Percentiles rank a stretch among this genome's conserved stretches.
Evolutionary conservation across 2,888 invertebrate genomes (phyloP).

Genomic region (Druceiella hillmani): DNA sequence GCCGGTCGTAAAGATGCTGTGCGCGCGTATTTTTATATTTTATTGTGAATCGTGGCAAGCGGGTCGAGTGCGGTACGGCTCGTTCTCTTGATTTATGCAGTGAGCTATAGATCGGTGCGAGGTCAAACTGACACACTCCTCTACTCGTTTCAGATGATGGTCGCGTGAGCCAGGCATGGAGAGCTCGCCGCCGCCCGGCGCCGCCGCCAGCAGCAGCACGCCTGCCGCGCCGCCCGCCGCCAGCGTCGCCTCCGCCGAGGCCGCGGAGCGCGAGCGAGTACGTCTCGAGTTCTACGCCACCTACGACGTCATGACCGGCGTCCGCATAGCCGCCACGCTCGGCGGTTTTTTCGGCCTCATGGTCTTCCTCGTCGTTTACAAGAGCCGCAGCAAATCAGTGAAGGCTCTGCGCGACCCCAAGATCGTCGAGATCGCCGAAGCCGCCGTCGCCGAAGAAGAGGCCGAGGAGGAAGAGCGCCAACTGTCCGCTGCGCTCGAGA

Average conservation of each 20-base stretch:
- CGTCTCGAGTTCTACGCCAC: slow-evolving; percentile 82
- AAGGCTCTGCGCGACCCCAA: slow-evolving; percentile 74
- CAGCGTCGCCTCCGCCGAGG: slow-evolving; percentile 35
- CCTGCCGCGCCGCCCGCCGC: slow-evolving; percentile 27
- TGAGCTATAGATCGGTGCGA: no score
- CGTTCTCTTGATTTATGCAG: no score
- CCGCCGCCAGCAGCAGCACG: not conserved
- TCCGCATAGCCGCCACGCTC: slow-evolving; percentile 85
- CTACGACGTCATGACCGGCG: slow-evolving; percentile 91
- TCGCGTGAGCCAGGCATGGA: slow-evolving; percentile 47
- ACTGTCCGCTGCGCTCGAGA: slow-evolving; percentile 68
- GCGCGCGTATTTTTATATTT: no score
- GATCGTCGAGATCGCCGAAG: slow-evolving; percentile 72
- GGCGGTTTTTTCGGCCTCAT: slow-evolving; percentile 89
- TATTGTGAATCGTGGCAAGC: no score
- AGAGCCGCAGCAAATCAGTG: slow-evolving; percentile 75
- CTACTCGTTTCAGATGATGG: slow-evolving; percentile 53
- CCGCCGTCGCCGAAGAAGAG: slow-evolving; percentile 64
- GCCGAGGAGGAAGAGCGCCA: slow-evolving; percentile 68
- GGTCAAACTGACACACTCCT: no score
- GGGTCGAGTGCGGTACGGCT: no score
- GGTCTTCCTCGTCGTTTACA: slow-evolving; percentile 87
- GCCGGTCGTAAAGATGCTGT: no score
- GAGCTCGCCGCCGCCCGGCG: slow-evolving; percentile 24
- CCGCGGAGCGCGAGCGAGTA: slow-evolving; percentile 60